Percentiles rank a stretch among this genome's conserved stretches.
Conservation (phyloP, 2,113 vertebrate genomes). For the Ophiodon elongatus region DNA sequence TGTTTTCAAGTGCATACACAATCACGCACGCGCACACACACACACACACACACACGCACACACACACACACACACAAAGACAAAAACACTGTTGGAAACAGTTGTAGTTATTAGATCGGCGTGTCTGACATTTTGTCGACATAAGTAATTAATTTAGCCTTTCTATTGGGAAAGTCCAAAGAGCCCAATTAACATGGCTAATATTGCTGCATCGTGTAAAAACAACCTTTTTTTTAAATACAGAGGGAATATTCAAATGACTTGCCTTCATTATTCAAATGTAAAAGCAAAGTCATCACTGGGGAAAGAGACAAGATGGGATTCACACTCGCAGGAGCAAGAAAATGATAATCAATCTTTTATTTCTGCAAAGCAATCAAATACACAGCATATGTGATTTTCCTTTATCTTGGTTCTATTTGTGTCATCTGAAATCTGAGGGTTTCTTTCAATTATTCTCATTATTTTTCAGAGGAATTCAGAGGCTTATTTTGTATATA, state of each 20-base stretch:
- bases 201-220: constrained; percentile 85
- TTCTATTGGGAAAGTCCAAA: constrained; percentile 87
- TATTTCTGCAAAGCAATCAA: constrained; percentile 74
- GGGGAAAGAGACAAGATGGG: constrained; percentile 78
- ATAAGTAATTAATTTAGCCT: constrained; percentile 87
- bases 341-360: constrained; percentile 81
- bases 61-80: constrained; percentile 26
- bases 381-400: constrained; percentile 52
- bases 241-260: constrained; percentile 89
- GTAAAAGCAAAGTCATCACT: constrained; percentile 85
- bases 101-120: constrained; percentile 82
- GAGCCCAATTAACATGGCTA: constrained; percentile 87
- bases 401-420: constrained; percentile 39
- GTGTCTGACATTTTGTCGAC: constrained; percentile 88
- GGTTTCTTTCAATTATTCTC: not conserved
- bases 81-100: constrained; percentile 71
- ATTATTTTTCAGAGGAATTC: not conserved
- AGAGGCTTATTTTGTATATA: not conserved
- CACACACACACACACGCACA: constrained; percentile 28
- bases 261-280: constrained; percentile 87
- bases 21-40: constrained; percentile 25
- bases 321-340: constrained; percentile 73
- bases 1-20: constrained; percentile 36
- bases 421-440: constrained; percentile 33
- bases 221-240: constrained; percentile 84